Conservation (phyloP, 1,140 invertebrate species). For the Drepana arcuata region DNA sequence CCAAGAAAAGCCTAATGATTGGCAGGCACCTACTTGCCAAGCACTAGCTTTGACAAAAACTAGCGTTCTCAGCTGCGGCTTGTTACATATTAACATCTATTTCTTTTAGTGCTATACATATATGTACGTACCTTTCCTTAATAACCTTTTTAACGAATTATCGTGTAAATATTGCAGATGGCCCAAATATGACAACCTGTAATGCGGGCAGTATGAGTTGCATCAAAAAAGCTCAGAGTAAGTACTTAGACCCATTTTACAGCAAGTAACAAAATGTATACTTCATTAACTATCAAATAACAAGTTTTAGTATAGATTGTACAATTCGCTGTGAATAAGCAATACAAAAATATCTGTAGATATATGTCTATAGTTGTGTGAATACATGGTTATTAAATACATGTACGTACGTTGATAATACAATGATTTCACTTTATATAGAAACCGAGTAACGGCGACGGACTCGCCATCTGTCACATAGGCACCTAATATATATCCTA, state of each 20-base stretch:
- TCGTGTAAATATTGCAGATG: conserved; percentile 26
- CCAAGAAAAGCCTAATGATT: no score
- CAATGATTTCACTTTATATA: no score
- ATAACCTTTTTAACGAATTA: background rate
- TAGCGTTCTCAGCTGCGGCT: no score
- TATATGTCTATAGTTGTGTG: background rate
- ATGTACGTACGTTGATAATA: no score
- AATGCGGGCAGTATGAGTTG: conserved; percentile 42
- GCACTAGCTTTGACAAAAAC: background rate
- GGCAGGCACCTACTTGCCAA: background rate
- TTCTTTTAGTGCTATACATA: background rate
- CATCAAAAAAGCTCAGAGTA: conserved; percentile 50
- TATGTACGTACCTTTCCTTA: background rate
- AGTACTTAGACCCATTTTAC: conserved; percentile 10
- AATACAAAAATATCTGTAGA: background rate
- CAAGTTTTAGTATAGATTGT: background rate
- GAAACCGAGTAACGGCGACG: no score
- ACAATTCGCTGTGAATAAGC: background rate
- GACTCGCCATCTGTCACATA: no score
- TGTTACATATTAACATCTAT: no score
- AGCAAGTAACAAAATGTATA: background rate
- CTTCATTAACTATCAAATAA: background rate
- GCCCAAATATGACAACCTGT: conserved; percentile 40
- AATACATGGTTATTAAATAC: background rate
- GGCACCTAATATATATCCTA: no score